phyloP scores from a whole-genome alignment of 2,797 vertebrate genomes.

The Telmatherina bonti region DNA sequence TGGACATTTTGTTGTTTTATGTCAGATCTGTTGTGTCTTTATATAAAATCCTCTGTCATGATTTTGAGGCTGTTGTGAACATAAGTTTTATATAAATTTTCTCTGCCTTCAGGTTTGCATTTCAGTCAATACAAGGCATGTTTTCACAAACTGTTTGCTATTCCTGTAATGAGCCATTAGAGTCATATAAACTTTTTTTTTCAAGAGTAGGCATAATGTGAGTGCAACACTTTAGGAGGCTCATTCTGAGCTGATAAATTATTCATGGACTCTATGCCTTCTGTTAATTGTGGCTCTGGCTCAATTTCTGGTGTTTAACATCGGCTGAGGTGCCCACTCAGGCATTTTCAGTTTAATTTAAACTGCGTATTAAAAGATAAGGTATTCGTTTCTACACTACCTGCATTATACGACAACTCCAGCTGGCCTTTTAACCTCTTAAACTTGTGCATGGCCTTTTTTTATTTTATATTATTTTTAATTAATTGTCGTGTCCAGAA shows the following conservation, averaged over 20 bases:
- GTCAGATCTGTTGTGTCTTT: conserved; percentile 10
- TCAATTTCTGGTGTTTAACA: conserved; percentile 55
- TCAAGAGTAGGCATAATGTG: conserved; percentile 31
- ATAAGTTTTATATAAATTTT: neutral
- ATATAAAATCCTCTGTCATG: conserved; percentile 23
- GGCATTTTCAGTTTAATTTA: conserved; percentile 46
- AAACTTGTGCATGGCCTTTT: conserved; percentile 14
- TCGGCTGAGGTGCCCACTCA: conserved; percentile 33
- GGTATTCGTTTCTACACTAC: conserved; percentile 25
- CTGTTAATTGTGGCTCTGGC: conserved; percentile 42
- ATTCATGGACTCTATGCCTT: conserved; percentile 46
- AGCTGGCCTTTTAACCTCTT: conserved; percentile 27
- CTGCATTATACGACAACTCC: conserved; percentile 15
- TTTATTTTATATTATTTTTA: neutral
- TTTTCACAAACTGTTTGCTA: conserved; percentile 27
- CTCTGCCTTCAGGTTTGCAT: conserved; percentile 26
- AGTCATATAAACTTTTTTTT: conserved; percentile 35
- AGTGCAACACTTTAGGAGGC: conserved; percentile 35
- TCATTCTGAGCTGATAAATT: conserved; percentile 47
- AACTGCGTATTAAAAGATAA: conserved; percentile 54
- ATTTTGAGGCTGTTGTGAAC: neutral
- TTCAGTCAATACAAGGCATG: conserved; percentile 2
- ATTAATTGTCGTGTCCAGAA: conserved; percentile 7
- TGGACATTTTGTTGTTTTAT: neutral
- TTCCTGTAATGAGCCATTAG: conserved; percentile 51